Base-by-base conservation (phyloP, 2,888 invertebrate species). In the Cheilosia impressa region DNA sequence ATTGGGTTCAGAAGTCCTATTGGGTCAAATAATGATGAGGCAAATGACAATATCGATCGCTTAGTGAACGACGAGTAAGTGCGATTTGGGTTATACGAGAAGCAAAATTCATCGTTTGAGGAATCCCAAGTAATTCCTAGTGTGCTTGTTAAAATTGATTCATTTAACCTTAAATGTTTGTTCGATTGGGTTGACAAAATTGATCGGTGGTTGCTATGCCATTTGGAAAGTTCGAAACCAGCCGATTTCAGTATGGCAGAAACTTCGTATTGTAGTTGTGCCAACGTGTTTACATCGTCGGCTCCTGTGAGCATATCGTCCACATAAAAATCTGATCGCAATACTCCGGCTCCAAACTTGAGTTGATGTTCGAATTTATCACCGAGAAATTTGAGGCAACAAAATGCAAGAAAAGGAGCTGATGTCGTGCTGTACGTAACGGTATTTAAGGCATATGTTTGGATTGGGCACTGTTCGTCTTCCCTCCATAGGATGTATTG, bases 171-270 rank as follows among this genome's bases (percentile, higher is more conserved):
- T 9, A 62, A 1, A 0, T 60, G 17, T 7, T 22, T 60, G 3
- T 24, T 60, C 7, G 7, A 4, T 41, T 43, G 41, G n/a, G 22
- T 2, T 78, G 22, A 15, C 75, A 88, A 82, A 31, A 78, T 69
- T 78, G 88, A 60, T 81, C 72, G 84, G 87, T 66, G 52, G 81
- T 31, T 85, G 87, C 68, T 82, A 89, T 17, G 77, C 79, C 63
- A 1, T 87, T 83, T n/a, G 85, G 87, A 10, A 17, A 58, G 27
- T 4, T 43, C 60, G 13, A 41, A 13, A 41, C 55, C 55, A 15
- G 4, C 34, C 0, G 55, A n/a, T 17, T 34, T 55, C 1, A 55
- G n/a, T 34, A 55, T 55, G 6, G 7, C 6, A 2, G 34, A n/a
- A 2, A 55, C 34, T 55, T 55, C 34, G 9, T 34, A 34, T 34